Conservation (phyloP, 2,113 vertebrate genomes). For the Piliocolobus tephrosceles region DNA sequence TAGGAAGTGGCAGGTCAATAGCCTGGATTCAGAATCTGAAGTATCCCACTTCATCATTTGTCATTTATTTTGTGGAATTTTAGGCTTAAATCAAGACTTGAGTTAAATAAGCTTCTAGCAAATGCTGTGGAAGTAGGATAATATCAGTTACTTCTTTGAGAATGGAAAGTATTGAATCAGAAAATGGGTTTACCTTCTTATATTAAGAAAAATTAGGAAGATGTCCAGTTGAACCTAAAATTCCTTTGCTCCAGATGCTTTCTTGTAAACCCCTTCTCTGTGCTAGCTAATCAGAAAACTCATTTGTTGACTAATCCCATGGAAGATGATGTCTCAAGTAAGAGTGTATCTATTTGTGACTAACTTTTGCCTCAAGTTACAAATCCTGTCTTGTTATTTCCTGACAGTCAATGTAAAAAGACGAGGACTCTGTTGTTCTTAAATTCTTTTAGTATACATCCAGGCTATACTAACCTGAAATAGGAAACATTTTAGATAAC, state of each 20-base stretch:
- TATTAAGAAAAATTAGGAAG: constrained; percentile 5
- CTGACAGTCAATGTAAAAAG: neutral
- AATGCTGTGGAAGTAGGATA: neutral
- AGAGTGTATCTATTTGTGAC: neutral
- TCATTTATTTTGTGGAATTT: constrained; percentile 4
- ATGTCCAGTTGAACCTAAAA: neutral
- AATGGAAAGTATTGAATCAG: constrained; percentile 27
- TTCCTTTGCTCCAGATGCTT: neutral
- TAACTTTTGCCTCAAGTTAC: constrained; percentile 7
- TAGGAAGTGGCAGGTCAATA: neutral
- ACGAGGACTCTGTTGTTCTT: neutral
- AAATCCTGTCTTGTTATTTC: neutral
- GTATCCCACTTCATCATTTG: neutral
- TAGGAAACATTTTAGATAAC: neutral
- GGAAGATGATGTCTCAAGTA: neutral
- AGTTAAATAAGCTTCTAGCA: constrained; percentile 4
- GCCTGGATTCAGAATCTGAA: neutral
- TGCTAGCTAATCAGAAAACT: neutral
- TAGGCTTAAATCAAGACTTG: constrained; percentile 24
- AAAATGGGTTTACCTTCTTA: neutral
- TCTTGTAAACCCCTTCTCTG: neutral
- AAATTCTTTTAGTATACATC: neutral
- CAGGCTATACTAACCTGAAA: neutral
- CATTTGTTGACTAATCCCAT: neutral
- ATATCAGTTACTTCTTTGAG: neutral